A percentile compares a stretch with the other conserved stretches of the same genome.
Conservation (phyloP, 1,140 invertebrate species). For the Hydropsyche tenuis region DNA sequence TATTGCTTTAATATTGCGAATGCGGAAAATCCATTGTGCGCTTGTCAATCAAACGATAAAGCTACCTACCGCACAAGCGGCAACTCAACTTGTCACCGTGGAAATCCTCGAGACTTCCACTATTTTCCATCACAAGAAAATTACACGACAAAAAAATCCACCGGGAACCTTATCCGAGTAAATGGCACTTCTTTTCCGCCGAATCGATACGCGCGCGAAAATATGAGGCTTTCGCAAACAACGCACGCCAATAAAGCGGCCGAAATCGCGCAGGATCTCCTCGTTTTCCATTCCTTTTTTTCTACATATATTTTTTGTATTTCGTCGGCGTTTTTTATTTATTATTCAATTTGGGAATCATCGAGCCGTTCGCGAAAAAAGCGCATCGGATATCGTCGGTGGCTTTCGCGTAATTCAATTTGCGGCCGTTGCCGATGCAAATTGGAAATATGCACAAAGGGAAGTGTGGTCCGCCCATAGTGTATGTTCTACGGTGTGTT, state of each 20-base stretch:
- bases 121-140: slow-evolving; percentile 25
- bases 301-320: too few relatives aligned
- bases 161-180: not conserved
- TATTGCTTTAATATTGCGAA: too few relatives aligned
- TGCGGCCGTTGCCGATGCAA: slow-evolving; percentile 16
- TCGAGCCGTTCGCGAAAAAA: not conserved
- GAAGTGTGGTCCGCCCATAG: too few relatives aligned
- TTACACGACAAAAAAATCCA: slow-evolving; percentile 10
- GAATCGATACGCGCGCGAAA: slow-evolving; percentile 8
- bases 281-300: too few relatives aligned
- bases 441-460: slow-evolving; percentile 19
- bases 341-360: too few relatives aligned
- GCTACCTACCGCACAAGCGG: not conserved
- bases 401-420: slow-evolving; percentile 1
- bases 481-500: too few relatives aligned
- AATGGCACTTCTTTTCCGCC: not conserved
- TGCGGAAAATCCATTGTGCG: slow-evolving; percentile 3
- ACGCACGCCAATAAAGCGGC: too few relatives aligned
- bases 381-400: not conserved
- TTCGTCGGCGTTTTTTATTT: too few relatives aligned
- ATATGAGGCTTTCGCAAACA: not conserved
- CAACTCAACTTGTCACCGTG: slow-evolving; percentile 1
- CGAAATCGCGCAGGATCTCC: too few relatives aligned
- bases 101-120: slow-evolving; percentile 16
- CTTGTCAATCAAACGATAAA: slow-evolving; percentile 14